Percentiles rank a stretch among this genome's conserved stretches.
Evolutionary conservation across 2,888 invertebrate genomes (phyloP).

Genomic region (Stegana nigrithorax): DNA sequence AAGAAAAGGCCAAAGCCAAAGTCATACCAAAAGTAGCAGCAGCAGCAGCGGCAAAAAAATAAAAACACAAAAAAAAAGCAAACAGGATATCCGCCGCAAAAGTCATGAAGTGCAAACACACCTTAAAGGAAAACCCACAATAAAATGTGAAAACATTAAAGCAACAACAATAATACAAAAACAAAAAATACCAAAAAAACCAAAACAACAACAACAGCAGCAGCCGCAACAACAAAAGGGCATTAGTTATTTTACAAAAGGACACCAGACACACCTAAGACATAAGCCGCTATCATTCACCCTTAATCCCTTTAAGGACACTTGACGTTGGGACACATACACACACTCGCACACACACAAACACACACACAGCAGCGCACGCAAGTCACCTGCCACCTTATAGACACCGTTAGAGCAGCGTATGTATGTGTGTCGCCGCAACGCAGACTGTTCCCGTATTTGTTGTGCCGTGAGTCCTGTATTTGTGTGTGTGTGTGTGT

Average conservation of each 20-base stretch:
- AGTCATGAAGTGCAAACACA: conserved; percentile 20
- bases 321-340: conserved; percentile 48
- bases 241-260: conserved; percentile 45
- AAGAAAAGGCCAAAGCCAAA: conserved; percentile 30
- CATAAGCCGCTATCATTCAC: conserved; percentile 62
- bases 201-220: conserved; percentile 2
- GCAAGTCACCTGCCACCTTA: conserved; percentile 46
- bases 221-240: neutral
- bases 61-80: conserved; percentile 19
- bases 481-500: too few species aligned
- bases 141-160: conserved; percentile 49
- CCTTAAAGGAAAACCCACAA: conserved; percentile 39
- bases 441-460: too few species aligned
- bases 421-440: too few species aligned
- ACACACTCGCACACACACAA: conserved; percentile 18
- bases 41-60: neutral
- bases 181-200: conserved; percentile 12
- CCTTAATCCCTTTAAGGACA: conserved; percentile 61
- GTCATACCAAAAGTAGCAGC: conserved; percentile 30
- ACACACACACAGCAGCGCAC: conserved; percentile 32
- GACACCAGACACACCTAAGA: conserved; percentile 55
- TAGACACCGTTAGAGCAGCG: too few species aligned
- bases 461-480: too few species aligned
- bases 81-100: conserved; percentile 16
- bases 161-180: conserved; percentile 26